Percentiles rank a stretch among this genome's conserved stretches.
These are phyloP conservation scores for Drosophila micromelanica DNA, from an alignment of 1,140 invertebrate species.

Conservation along the genomic window DNA sequence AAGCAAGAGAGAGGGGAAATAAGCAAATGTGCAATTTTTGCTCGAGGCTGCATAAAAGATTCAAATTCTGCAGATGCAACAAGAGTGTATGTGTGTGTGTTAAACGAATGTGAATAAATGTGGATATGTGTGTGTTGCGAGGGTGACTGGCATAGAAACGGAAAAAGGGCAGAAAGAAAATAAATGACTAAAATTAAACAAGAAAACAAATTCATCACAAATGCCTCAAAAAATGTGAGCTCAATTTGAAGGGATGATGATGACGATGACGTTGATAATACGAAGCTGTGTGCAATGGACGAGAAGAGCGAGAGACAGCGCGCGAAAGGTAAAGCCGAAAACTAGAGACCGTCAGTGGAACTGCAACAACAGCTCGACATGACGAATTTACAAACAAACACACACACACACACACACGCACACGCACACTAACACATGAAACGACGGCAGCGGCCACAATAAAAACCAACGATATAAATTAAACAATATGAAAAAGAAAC, in stretches of 20 bases:
- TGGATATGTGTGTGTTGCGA: conserved; percentile 27
- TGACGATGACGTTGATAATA: conserved; percentile 20
- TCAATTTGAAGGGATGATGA: conserved; percentile 66
- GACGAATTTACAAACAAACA: conserved; percentile 37
- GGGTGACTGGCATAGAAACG: conserved; percentile 39
- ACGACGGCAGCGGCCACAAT: conserved; percentile 64
- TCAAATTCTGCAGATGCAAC: conserved; percentile 21
- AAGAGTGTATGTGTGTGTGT: not conserved
- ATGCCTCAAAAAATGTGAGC: conserved; percentile 65
- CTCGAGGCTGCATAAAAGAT: conserved; percentile 10
- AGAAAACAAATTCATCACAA: conserved; percentile 77
- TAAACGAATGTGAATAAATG: not conserved
- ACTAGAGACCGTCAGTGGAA: conserved; percentile 14
- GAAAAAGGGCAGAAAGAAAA: conserved; percentile 47
- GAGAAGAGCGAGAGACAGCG: conserved; percentile 16
- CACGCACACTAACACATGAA: not conserved
- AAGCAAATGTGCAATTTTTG: conserved; percentile 28
- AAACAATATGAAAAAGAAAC: conserved; percentile 82
- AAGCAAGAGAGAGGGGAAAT: not conserved
- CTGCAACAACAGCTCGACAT: conserved; percentile 30
- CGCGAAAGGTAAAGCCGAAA: conserved; percentile 23
- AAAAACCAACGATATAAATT: conserved; percentile 81
- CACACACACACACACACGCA: not conserved
- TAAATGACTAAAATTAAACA: conserved; percentile 79
- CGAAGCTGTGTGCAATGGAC: conserved; percentile 36